Conservation (phyloP, 1,140 invertebrate genomes). For the Dysdera silvatica region DNA sequence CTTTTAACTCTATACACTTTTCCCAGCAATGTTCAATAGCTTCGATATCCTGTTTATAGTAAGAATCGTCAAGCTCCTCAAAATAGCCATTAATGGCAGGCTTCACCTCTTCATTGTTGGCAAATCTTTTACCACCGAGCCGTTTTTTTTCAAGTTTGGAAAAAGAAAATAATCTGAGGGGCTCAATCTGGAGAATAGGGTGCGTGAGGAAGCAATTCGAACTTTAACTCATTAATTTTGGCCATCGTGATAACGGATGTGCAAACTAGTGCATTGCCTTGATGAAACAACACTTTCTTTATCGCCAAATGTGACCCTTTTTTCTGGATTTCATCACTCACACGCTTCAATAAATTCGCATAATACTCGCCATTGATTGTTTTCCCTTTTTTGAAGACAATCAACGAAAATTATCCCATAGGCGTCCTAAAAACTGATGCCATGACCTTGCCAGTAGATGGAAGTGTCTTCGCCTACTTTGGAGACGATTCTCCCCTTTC, state of each 20-base stretch:
- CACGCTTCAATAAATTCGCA: slow-evolving; percentile 20
- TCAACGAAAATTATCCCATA: slow-evolving; percentile 31
- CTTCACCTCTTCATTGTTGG: too few species aligned
- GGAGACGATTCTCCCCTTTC: slow-evolving; percentile 30
- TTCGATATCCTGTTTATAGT: too few species aligned
- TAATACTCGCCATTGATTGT: slow-evolving; percentile 27
- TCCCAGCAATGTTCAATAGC: too few species aligned
- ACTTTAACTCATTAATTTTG: not conserved
- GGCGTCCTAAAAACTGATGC: slow-evolving; percentile 38
- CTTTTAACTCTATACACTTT: too few species aligned
- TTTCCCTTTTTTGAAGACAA: slow-evolving; percentile 31
- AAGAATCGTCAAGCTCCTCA: too few species aligned
- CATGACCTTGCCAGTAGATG: slow-evolving; percentile 39
- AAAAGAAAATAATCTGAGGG: not conserved
- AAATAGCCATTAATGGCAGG: too few species aligned
- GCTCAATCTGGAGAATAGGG: slow-evolving; percentile 1
- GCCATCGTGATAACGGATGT: not conserved
- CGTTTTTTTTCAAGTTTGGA: not conserved
- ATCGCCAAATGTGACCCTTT: slow-evolving; percentile 2
- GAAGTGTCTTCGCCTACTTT: slow-evolving; percentile 41
- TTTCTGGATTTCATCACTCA: slow-evolving; percentile 7
- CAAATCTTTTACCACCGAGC: not conserved
- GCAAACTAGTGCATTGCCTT: not conserved
- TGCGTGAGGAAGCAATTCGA: not conserved
- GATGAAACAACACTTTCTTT: slow-evolving; percentile 20